Percentiles rank a stretch among this genome's conserved stretches.
These are phyloP conservation scores for Characodon lateralis DNA, from an alignment of 2,797 vertebrate species.

Conservation along the genomic window DNA sequence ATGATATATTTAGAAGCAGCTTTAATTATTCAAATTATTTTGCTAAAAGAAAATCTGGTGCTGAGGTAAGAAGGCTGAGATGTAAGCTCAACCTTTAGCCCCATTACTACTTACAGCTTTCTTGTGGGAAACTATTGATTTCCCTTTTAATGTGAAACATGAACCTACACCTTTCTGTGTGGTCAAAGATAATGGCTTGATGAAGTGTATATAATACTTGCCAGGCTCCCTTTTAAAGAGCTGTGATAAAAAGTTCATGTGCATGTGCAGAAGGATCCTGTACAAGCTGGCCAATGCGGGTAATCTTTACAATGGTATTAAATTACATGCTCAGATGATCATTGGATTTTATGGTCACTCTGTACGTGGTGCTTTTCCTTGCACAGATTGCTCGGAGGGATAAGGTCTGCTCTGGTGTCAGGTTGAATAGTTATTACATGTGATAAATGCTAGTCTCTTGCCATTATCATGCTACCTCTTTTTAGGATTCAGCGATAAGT, in stretches of 20 bases:
- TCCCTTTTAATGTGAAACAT: constrained; percentile 63
- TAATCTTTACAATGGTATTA: constrained; percentile 64
- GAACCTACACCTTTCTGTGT: constrained; percentile 44
- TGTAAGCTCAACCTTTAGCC: constrained; percentile 33
- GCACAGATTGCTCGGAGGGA: constrained; percentile 64
- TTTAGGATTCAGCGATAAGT: constrained; percentile 41
- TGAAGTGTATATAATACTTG: constrained; percentile 63
- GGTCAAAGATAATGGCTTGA: constrained; percentile 62
- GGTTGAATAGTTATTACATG: constrained; percentile 54
- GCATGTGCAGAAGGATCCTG: constrained; percentile 34
- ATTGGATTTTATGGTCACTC: constrained; percentile 67
- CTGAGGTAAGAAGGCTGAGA: constrained; percentile 10
- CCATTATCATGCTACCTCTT: constrained; percentile 49
- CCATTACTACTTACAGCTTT: constrained; percentile 30
- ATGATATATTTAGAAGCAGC: background rate
- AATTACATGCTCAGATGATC: constrained; percentile 68
- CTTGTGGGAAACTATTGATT: constrained; percentile 52
- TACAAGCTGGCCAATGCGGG: constrained; percentile 39
- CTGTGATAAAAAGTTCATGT: constrained; percentile 58
- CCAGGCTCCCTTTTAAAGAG: constrained; percentile 34
- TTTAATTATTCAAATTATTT: background rate
- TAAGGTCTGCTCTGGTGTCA: constrained; percentile 49
- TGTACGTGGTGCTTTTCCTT: constrained; percentile 35
- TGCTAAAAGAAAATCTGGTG: background rate
- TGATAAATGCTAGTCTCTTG: constrained; percentile 58